Evolutionary conservation across 2,888 invertebrate species (phyloP).

Genomic region (Entomobrya proxima): DNA sequence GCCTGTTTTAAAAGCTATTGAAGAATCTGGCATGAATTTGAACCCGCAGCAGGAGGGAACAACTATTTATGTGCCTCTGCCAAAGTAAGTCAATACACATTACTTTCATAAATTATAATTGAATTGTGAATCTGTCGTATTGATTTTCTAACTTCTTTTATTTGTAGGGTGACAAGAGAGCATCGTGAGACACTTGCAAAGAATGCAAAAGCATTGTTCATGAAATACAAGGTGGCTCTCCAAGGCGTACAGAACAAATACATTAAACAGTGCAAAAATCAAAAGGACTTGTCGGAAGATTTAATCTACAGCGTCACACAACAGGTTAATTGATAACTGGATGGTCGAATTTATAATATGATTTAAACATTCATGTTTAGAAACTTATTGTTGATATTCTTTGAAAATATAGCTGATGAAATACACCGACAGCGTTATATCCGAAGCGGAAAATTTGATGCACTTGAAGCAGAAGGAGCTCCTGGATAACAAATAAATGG

Average conservation of each 20-base stretch:
- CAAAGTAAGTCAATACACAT: slow-evolving; percentile 82
- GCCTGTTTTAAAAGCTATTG: slow-evolving; percentile 85
- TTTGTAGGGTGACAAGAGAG: slow-evolving; percentile 89
- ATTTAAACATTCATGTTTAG: no score
- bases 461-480: slow-evolving; percentile 87
- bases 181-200: slow-evolving; percentile 92
- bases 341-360: neutral
- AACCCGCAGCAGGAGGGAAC: slow-evolving; percentile 97
- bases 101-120: neutral
- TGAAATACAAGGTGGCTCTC: slow-evolving; percentile 87
- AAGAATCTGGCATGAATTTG: slow-evolving; percentile 90
- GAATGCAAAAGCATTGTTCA: slow-evolving; percentile 89
- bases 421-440: slow-evolving; percentile 83
- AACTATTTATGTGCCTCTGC: slow-evolving; percentile 90
- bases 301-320: slow-evolving; percentile 82
- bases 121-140: no score
- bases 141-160: slow-evolving; percentile 63
- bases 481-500: slow-evolving; percentile 79
- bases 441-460: slow-evolving; percentile 83
- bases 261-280: slow-evolving; percentile 84
- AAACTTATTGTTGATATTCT: no score
- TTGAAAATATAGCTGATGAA: slow-evolving; percentile 81
- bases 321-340: slow-evolving; percentile 76
- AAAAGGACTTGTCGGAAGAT: slow-evolving; percentile 85
- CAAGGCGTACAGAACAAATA: slow-evolving; percentile 86